Conservation (phyloP, 2,113 vertebrate species). For the Pedetes capensis region DNA sequence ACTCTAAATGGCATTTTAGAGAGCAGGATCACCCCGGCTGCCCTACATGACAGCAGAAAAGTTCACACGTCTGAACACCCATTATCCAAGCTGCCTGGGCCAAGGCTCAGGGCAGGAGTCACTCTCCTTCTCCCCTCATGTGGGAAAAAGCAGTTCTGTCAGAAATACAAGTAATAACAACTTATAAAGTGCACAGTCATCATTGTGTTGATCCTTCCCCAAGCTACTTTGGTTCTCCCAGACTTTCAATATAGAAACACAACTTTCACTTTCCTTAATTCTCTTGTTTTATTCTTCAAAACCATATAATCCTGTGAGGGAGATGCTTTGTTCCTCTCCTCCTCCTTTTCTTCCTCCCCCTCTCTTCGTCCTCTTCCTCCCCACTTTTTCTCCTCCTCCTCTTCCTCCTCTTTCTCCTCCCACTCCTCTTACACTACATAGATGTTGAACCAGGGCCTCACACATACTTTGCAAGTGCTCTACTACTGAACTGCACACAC, state of each 20-base stretch:
- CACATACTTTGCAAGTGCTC: no score
- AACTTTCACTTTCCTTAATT: not conserved
- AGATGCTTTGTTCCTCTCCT: no score
- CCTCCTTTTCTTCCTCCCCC: no score
- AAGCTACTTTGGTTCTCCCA: not conserved
- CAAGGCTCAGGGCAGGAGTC: not conserved
- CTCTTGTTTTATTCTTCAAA: not conserved
- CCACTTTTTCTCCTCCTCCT: no score
- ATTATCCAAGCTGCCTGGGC: not conserved
- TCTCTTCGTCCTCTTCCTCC: no score
- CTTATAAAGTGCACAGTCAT: not conserved
- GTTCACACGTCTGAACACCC: not conserved
- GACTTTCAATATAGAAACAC: not conserved
- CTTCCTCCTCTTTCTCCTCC: no score
- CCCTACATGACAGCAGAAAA: not conserved
- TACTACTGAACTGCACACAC: no score
- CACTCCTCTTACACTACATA: no score
- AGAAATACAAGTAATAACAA: not conserved
- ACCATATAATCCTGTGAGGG: not conserved
- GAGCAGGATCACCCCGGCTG: not conserved
- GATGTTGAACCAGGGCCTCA: no score
- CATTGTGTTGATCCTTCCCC: not conserved
- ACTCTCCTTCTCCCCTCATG: not conserved
- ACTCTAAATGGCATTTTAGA: slow-evolving; percentile 26
- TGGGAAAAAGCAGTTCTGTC: not conserved